phyloP scores from a whole-genome alignment of 2,888 invertebrate species.

The Macaria liturata region DNA sequence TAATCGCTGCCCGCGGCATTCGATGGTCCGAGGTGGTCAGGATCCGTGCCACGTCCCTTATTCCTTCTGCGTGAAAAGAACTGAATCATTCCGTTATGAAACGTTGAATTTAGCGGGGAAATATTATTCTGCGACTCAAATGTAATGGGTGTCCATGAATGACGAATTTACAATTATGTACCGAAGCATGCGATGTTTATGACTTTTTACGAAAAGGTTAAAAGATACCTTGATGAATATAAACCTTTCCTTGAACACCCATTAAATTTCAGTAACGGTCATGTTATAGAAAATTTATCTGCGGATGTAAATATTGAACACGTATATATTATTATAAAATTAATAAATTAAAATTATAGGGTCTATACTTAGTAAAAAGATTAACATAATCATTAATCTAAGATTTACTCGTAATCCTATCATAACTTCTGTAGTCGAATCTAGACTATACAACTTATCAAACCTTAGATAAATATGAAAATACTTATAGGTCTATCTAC shows the following conservation, averaged over 20 bases:
- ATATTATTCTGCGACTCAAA: slow-evolving; percentile 69
- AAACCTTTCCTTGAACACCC: slow-evolving; percentile 32
- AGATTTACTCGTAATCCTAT: slow-evolving; percentile 69
- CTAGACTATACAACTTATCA: slow-evolving; percentile 65
- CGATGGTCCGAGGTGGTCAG: slow-evolving; percentile 45
- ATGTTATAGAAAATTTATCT: slow-evolving; percentile 61
- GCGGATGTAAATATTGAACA: slow-evolving; percentile 77
- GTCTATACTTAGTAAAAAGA: slow-evolving; percentile 67
- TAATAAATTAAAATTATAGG: slow-evolving; percentile 76
- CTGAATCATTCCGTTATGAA: slow-evolving; percentile 71
- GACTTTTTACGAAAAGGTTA: too few species aligned
- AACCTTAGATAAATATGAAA: slow-evolving; percentile 19
- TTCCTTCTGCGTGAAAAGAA: slow-evolving; percentile 72
- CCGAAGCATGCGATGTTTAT: too few species aligned
- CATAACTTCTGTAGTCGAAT: slow-evolving; percentile 75
- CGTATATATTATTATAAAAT: slow-evolving; percentile 67
- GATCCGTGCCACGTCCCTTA: slow-evolving; percentile 77
- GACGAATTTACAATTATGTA: too few species aligned
- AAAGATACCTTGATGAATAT: too few species aligned
- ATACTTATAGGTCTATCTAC: slow-evolving; percentile 59
- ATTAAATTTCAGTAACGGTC: slow-evolving; percentile 68
- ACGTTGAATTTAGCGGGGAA: slow-evolving; percentile 59
- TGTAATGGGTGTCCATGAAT: slow-evolving; percentile 48
- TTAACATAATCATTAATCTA: slow-evolving; percentile 80
- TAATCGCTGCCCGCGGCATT: slow-evolving; percentile 52